phyloP scores from a whole-genome alignment of 1,140 invertebrate genomes.

The Latrodectus geometricus region DNA sequence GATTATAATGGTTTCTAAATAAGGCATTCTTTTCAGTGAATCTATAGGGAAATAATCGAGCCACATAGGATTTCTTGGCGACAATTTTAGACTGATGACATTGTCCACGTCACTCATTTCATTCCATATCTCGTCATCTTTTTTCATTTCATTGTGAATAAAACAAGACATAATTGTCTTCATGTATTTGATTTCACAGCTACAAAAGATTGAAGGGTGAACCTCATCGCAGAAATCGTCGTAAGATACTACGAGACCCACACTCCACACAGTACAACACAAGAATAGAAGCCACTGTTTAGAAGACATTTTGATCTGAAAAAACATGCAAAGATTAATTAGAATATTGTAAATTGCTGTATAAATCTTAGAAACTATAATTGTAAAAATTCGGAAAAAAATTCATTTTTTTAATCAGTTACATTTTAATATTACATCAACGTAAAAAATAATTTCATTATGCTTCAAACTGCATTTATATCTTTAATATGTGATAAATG shows the following conservation, averaged over 20 bases:
- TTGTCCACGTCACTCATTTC: background rate
- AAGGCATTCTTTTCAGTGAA: background rate
- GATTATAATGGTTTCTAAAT: conserved; percentile 7
- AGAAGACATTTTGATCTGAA: conserved; percentile 18
- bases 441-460: too few species aligned
- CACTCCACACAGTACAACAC: background rate
- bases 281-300: background rate
- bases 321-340: background rate
- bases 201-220: background rate
- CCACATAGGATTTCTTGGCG: background rate
- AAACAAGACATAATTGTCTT: conserved; percentile 25
- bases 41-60: conserved; percentile 8
- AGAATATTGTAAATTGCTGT: too few species aligned
- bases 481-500: too few species aligned
- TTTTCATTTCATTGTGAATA: background rate
- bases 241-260: background rate
- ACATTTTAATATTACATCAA: too few species aligned
- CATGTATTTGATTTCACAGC: background rate
- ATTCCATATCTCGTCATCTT: conserved; percentile 12
- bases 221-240: conserved; percentile 13
- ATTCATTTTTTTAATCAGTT: too few species aligned
- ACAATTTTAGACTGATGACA: conserved; percentile 1
- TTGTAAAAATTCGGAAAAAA: too few species aligned
- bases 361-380: too few species aligned
- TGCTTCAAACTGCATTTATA: too few species aligned